A percentile compares a stretch with the other conserved stretches of the same genome.
Conservation (phyloP, 2,888 invertebrate genomes). For the Cataglyphis rosenhaueri region DNA sequence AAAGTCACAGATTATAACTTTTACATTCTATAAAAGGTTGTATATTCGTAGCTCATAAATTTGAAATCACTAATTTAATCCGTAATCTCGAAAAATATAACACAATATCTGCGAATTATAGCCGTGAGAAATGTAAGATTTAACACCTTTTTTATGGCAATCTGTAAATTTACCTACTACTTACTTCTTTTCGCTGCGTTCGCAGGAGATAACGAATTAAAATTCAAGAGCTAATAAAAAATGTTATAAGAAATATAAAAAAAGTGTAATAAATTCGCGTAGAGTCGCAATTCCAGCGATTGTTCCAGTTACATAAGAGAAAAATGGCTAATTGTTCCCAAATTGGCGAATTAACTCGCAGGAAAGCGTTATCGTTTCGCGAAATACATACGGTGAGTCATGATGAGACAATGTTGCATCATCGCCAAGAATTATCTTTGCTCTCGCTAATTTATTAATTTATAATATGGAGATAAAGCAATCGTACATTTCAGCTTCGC, state of each 20-base stretch:
- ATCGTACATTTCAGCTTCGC: not conserved
- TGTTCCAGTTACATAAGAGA: not conserved
- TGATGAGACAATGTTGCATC: not conserved
- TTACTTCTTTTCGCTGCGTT: not conserved
- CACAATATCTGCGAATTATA: not conserved
- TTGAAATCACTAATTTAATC: slow-evolving; percentile 11
- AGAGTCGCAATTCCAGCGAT: not conserved
- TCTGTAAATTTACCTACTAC: not conserved
- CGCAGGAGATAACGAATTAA: not conserved
- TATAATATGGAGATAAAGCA: slow-evolving; percentile 1
- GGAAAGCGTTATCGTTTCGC: slow-evolving; percentile 31
- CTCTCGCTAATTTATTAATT: slow-evolving; percentile 28
- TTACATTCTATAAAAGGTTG: slow-evolving; percentile 16
- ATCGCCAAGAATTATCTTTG: slow-evolving; percentile 20
- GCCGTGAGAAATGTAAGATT: not conserved
- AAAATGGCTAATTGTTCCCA: slow-evolving; percentile 17
- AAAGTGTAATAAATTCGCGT: not conserved
- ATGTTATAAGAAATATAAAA: not conserved
- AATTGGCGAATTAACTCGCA: slow-evolving; percentile 34
- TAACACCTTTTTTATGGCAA: not conserved
- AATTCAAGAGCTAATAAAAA: not conserved
- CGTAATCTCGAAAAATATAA: not conserved
- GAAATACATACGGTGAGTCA: slow-evolving; percentile 27
- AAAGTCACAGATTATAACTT: slow-evolving; percentile 1
- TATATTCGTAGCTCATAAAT: not conserved